Base-by-base conservation (phyloP, 2,797 vertebrate species). In the Crocodylus rhombifer region DNA sequence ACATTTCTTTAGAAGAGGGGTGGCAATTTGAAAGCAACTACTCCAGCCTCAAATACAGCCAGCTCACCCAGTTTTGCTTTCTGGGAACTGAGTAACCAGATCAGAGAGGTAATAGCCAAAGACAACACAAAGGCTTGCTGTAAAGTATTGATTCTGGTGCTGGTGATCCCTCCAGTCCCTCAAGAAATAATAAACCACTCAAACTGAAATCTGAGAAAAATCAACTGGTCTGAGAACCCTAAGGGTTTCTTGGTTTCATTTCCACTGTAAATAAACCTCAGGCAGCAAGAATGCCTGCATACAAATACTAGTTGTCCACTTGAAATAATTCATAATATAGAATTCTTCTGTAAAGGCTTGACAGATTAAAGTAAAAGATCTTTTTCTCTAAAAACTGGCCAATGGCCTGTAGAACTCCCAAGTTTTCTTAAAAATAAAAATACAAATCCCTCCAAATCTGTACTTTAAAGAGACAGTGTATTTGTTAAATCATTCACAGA, bases 231-330 rank as follows among this genome's bases (percentile, higher is more conserved):
- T 82, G 79, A 87, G 89, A 90, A 79, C 91, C 96, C 95, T 91
- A 77, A 95, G 96, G 96, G 95, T 81, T 84, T 96, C 96, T 96
- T 95, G 84, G 80, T 96, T 96, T 97, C 95, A 96, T 96, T 97
- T 97, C 95, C 97, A 97, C 95, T 97, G 95, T 93, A 97, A 97
- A 97, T 95, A 97, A 96, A 96, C 96, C 95, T 80, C 96, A 94
- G 97, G 96, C 96, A 95, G 88, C 88, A 94, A 75, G 97, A 95
- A 96, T 97, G 95, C 91, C 51, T 16, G 88, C 94, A 95, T 94
- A 95, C 93, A 97, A 96, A 97, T 95, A 95, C 84, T 93, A 97
- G 96, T 97, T 97, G 96, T 97, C 96, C 62, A 87, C 10, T 85
- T 96, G 96, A 96, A 97, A 97, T 96, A 96, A 97, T 97, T 97